Evolutionary conservation across 2,113 vertebrate species (phyloP).

Genomic region (Poecile atricapillus): DNA sequence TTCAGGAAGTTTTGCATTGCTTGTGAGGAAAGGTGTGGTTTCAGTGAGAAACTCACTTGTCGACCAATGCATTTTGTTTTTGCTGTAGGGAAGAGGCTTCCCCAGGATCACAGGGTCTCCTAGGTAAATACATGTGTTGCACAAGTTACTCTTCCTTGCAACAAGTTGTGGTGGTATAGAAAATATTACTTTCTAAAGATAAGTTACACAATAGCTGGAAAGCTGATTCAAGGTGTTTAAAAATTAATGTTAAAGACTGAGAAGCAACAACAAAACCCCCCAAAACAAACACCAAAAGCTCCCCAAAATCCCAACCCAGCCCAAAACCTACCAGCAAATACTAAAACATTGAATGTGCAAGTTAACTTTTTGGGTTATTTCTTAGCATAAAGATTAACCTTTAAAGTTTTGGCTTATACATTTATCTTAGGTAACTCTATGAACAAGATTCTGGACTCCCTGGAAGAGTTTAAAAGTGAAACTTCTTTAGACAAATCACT

Average conservation of each 20-base stretch:
- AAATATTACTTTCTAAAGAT: neutral
- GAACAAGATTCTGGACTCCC: neutral
- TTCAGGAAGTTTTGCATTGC: neutral
- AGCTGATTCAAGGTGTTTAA: neutral
- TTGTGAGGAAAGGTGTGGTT: neutral
- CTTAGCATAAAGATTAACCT: neutral
- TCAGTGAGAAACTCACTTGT: neutral
- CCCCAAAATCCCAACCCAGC: neutral
- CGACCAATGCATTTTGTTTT: fast-evolving
- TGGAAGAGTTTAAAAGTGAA: neutral
- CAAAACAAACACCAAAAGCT: neutral
- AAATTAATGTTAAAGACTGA: neutral
- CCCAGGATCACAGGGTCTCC: neutral
- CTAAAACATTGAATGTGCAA: neutral
- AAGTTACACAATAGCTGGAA: neutral
- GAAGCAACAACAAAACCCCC: neutral
- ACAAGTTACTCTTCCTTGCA: neutral
- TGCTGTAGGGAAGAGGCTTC: neutral
- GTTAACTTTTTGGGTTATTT: neutral
- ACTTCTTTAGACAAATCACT: neutral
- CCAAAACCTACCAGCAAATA: neutral
- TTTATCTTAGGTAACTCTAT: neutral
- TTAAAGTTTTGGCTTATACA: neutral
- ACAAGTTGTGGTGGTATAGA: neutral
- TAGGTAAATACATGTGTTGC: neutral